phyloP scores from a whole-genome alignment of 2,888 invertebrate genomes.

The Marasmarcha lunaedactyla region DNA sequence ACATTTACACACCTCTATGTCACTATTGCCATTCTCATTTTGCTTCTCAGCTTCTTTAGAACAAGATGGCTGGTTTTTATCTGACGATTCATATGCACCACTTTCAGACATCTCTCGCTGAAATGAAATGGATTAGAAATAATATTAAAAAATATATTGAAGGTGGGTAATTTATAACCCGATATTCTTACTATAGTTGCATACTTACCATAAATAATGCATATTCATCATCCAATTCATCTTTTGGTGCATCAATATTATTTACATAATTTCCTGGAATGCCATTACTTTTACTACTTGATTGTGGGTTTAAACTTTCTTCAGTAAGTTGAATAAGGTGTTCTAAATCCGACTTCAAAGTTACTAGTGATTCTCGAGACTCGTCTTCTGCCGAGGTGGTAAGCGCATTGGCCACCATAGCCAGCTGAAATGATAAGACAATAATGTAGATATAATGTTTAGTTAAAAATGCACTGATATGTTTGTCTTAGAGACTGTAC shows the following conservation, averaged over 20 bases:
- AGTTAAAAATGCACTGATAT: no score
- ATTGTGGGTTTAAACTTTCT: constrained; percentile 62
- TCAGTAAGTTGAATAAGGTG: constrained; percentile 78
- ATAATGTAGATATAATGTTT: no score
- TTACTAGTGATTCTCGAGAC: constrained; percentile 68
- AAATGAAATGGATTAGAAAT: constrained; percentile 18
- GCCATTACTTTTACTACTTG: constrained; percentile 4
- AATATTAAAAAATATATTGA: constrained; percentile 4
- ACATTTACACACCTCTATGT: constrained; percentile 67
- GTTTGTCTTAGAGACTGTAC: no score
- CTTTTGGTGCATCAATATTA: constrained; percentile 12
- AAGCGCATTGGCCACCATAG: constrained; percentile 73
- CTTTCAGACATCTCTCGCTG: constrained; percentile 68
- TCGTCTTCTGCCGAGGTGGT: constrained; percentile 44
- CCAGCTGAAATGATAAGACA: constrained; percentile 61
- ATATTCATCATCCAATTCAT: constrained; percentile 69
- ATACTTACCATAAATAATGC: constrained; percentile 75
- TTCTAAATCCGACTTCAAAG: constrained; percentile 73
- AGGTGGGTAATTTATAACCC: neutral
- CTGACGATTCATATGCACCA: constrained; percentile 39
- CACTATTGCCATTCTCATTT: constrained; percentile 44
- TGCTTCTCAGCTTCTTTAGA: constrained; percentile 25
- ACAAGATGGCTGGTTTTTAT: constrained; percentile 21
- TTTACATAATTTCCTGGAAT: constrained; percentile 14
- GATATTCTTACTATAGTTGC: no score